Base-by-base conservation (phyloP, 2,113 vertebrate genomes). In the Odocoileus virginianus region DNA sequence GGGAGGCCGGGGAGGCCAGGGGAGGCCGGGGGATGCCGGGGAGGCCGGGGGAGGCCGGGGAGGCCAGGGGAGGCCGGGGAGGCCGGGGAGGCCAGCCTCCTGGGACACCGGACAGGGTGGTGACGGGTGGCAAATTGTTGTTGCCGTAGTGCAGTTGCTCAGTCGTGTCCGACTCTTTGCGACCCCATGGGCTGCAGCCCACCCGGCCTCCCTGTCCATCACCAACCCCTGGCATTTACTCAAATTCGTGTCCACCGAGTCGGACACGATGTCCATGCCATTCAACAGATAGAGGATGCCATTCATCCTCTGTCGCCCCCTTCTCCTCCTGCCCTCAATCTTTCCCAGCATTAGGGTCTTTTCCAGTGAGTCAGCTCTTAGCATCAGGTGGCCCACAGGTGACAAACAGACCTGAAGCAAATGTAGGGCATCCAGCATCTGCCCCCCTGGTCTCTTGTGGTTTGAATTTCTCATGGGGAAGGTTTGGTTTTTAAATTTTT, bases 131-230 rank as follows among this genome's bases (percentile, higher is more conserved):
- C 52, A 87, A 50, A 25, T 6, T 23, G n/a, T 19, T 23, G 19
- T 11, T 36, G 64, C 21, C 1, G 0, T 36, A 21, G n/a, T 23
- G 3, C 21, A 40, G n/a, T 23, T 5, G 5, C 36, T 74, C 36
- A 40, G 67, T 25, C 0, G 10, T 74, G n/a, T 40, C n/a, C 0
- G 0, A 74, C 36, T 40, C 67, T 71, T 40, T 36, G n/a, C 0
- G 5, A 3, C n/a, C 21, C 19, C n/a, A 25, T 1, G 5, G 10
- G 6, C 67, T 40, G 67, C 67, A 74, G 36, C n/a, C 6, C 67
- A 74, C n/a, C 67, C 13, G 67, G 19, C n/a, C 67, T 40, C 67
- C 67, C 19, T 71, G 67, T 40, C 19, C 67, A 23, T 40, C 67
- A 40, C 67, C 19, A 2, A 5, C 67, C 23, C 5, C 19, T 2